Evolutionary conservation across 2,797 vertebrate genomes (phyloP).

Genomic region (Mareca strepera): DNA sequence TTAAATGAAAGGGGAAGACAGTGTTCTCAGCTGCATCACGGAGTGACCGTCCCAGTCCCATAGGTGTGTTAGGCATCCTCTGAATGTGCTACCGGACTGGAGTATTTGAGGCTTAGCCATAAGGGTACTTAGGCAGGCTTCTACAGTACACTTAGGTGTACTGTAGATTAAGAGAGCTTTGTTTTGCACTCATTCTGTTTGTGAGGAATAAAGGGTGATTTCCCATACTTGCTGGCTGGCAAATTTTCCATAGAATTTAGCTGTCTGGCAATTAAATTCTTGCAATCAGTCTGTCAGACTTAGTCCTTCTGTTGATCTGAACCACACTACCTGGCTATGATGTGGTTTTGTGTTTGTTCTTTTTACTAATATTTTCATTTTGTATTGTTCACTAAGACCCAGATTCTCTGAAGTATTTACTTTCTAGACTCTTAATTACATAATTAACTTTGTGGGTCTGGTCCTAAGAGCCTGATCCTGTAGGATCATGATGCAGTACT

Average conservation of each 20-base stretch:
- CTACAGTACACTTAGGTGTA: not conserved
- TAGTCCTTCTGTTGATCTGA: not conserved
- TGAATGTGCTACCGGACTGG: not conserved
- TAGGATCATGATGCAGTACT: not conserved
- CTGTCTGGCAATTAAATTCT: not conserved
- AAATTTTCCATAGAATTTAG: not conserved
- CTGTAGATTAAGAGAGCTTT: not conserved
- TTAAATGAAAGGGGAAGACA: not conserved
- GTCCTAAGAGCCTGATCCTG: not conserved
- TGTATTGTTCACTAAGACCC: not conserved
- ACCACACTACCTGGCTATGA: not conserved
- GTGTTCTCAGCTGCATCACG: not conserved
- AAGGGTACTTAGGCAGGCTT: not conserved
- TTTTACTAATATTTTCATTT: not conserved
- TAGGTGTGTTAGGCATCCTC: no score
- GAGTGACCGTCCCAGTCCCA: not conserved
- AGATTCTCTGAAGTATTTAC: not conserved
- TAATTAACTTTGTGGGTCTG: not conserved
- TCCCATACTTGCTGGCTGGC: not conserved
- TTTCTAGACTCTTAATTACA: not conserved
- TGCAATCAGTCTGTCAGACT: not conserved
- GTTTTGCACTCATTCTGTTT: not conserved
- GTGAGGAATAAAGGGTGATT: not conserved
- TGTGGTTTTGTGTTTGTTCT: not conserved
- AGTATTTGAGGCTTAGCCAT: not conserved